phyloP scores from a whole-genome alignment of 1,140 invertebrate genomes.

The Zophobas morio region DNA sequence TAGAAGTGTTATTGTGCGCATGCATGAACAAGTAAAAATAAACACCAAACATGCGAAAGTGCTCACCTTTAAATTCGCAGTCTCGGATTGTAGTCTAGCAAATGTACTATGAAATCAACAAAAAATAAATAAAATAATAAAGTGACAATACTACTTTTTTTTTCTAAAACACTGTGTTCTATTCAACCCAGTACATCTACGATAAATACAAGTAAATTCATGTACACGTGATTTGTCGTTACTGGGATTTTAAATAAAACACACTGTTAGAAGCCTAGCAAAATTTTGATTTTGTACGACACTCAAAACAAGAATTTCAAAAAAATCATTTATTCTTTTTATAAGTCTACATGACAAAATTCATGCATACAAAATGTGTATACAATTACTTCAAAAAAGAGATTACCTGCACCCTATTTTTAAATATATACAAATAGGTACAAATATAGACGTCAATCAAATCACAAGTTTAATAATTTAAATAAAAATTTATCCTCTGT shows the following conservation, averaged over 20 bases:
- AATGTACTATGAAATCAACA: conserved; percentile 63
- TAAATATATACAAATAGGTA: conserved; percentile 44
- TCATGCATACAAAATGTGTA: conserved; percentile 37
- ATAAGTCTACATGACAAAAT: conserved; percentile 30
- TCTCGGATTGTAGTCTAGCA: conserved; percentile 59
- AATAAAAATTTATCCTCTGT: conserved; percentile 15
- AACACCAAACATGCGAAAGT: conserved; percentile 56
- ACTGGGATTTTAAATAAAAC: conserved; percentile 45
- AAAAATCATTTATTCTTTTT: conserved; percentile 18
- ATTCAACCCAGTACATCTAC: conserved; percentile 39
- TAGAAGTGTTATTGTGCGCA: conserved; percentile 20
- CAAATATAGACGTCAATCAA: conserved; percentile 21
- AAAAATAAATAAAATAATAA: conserved; percentile 53
- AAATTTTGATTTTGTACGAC: conserved; percentile 33
- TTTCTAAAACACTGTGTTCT: conserved; percentile 44
- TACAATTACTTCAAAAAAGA: conserved; percentile 29
- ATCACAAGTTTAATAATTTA: conserved; percentile 41
- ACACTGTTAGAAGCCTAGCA: conserved; percentile 26
- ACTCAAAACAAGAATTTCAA: conserved; percentile 10
- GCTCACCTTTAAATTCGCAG: conserved; percentile 61
- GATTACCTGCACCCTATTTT: conserved; percentile 47
- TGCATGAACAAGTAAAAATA: conserved; percentile 32
- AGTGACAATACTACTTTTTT: conserved; percentile 45
- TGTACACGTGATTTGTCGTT: conserved; percentile 26
- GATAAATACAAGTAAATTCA: conserved; percentile 38